A percentile compares a stretch with the other conserved stretches of the same genome.
These are phyloP conservation scores for Aegithalos caudatus DNA, from an alignment of 2,113 vertebrate species.

Conservation along the genomic window DNA sequence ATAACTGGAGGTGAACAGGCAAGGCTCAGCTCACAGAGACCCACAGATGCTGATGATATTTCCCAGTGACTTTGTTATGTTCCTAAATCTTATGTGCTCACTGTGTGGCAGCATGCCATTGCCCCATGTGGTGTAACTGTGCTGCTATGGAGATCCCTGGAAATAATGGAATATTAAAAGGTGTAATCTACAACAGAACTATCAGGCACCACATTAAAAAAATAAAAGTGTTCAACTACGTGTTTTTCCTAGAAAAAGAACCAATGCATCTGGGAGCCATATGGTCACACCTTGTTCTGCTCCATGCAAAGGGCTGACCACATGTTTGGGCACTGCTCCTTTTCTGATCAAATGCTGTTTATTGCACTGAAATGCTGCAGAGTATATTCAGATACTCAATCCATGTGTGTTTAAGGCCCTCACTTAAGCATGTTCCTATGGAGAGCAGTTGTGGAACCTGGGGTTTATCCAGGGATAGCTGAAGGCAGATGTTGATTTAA, in stretches of 20 bases:
- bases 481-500: not conserved
- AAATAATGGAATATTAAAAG: not conserved
- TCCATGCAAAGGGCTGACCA: not conserved
- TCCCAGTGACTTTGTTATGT: not conserved
- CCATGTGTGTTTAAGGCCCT: not conserved
- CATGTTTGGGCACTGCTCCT: fast-evolving
- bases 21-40: not conserved
- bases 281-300: not conserved
- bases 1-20: not conserved
- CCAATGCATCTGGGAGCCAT: no score
- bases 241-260: not conserved
- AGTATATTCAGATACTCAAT: not conserved
- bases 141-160: not conserved
- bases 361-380: not conserved
- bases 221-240: not conserved
- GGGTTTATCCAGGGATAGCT: not conserved
- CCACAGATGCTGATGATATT: not conserved
- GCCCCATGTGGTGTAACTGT: not conserved
- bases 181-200: not conserved
- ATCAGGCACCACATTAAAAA: not conserved
- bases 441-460: not conserved
- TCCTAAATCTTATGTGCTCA: fast-evolving
- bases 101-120: not conserved
- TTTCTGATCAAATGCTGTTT: not conserved
- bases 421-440: not conserved